Percentiles rank a stretch among this genome's conserved stretches.
Conservation (phyloP, 2,113 vertebrate genomes). For the Uria lomvia region DNA sequence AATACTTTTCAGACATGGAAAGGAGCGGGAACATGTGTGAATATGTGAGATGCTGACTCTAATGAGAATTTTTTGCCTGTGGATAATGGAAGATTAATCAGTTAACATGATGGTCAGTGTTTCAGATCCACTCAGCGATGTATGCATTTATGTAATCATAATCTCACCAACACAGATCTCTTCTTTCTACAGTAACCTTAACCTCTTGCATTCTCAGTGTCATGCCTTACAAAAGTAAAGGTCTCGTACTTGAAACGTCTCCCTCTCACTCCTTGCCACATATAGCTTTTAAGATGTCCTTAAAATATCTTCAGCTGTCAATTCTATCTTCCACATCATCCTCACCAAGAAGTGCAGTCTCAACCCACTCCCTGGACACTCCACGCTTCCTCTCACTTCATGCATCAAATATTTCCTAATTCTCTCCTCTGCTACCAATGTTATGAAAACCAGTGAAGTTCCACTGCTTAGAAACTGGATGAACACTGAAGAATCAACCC, state of each 20-base stretch:
- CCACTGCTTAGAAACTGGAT: not conserved
- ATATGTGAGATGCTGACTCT: not conserved
- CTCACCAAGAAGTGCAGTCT: not conserved
- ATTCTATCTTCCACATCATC: not conserved
- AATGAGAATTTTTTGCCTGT: not conserved
- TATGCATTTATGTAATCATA: not conserved
- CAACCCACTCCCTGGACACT: not conserved
- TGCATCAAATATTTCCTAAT: not conserved
- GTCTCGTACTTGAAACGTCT: not conserved
- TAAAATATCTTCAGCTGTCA: not conserved
- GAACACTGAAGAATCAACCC: not conserved
- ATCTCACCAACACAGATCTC: not conserved
- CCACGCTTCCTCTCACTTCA: not conserved
- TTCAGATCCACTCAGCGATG: not conserved
- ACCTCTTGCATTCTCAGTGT: not conserved
- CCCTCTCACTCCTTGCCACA: not conserved
- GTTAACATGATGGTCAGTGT: not conserved
- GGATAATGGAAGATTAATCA: not conserved
- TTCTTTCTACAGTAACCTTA: not conserved
- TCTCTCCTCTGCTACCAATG: not conserved
- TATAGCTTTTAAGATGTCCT: not conserved
- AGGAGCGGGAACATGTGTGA: not conserved
- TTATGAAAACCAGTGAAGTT: not conserved
- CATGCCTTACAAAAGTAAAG: not conserved
- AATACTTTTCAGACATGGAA: not conserved